Base-by-base conservation (phyloP, 35 echinoderm and acorn worm species). In the Anneissia japonica region DNA sequence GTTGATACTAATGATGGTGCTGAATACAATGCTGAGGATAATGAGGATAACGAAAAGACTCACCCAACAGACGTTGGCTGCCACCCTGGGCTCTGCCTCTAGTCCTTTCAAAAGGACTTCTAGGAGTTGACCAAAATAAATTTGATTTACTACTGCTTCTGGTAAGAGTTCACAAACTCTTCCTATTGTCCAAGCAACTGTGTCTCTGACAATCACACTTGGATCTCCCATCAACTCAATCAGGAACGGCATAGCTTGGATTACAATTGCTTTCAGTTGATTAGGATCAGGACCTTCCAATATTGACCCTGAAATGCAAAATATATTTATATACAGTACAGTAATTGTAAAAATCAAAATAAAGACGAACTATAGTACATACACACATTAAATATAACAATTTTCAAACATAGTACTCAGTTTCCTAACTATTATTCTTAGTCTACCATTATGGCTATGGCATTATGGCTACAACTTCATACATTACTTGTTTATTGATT, bases 21-120 rank as follows among this genome's bases (percentile, higher is more conserved):
- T n/a, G n/a, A n/a, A n/a, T n/a, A n/a, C n/a, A n/a, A n/a, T n/a
- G n/a, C n/a, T n/a, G n/a, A n/a, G n/a, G n/a, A n/a, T n/a, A n/a
- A n/a, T n/a, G n/a, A n/a, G n/a, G n/a, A n/a, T n/a, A n/a, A n/a
- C n/a, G n/a, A 34, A 34, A 14, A 31, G 75, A 86, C 94, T 89
- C 80, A 99, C 96, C 96, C 96, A 99, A 75, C 96, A 99, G n/a
- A 99, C 88, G 76, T 99, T 99, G 26, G 96, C 96, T 23, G 96
- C 92, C 0, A 99, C 96, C 55, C 96, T 82, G 0, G 96, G 96
- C 75, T 99, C 96, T 4, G 91, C 89, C 31, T 73, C 82, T 31
- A 99, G 73, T 37, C 92, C 87, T 16, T 36, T 51, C 14, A 86
- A 83, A 13, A 99, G 87, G 11, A 89, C 88, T 16, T 77, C 46